Conservation (phyloP, 2,888 invertebrate genomes). For the Ennomos quercinarius region DNA sequence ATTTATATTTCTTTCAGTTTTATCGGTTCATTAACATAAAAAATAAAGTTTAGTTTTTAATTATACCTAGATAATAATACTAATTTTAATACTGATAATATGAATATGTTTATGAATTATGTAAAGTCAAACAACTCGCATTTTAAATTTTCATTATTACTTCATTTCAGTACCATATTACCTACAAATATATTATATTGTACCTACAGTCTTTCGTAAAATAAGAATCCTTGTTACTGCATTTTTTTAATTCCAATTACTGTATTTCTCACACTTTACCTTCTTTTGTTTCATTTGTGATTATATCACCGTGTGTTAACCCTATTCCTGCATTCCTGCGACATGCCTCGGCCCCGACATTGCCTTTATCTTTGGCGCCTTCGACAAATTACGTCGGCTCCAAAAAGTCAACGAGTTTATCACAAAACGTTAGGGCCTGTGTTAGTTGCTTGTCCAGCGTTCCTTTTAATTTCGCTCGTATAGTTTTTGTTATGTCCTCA, state of each 20-base stretch:
- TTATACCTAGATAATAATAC: too few relatives aligned
- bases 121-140: too few relatives aligned
- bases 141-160: too few relatives aligned
- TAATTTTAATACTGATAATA: too few relatives aligned
- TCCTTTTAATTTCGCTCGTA: constrained; percentile 80
- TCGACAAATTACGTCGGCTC: constrained; percentile 82
- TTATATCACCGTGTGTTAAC: constrained; percentile 23
- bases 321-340: constrained; percentile 59
- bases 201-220: too few relatives aligned
- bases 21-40: too few relatives aligned
- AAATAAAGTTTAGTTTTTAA: too few relatives aligned
- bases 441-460: constrained; percentile 77
- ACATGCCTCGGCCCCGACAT: constrained; percentile 61
- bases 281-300: constrained; percentile 14
- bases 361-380: constrained; percentile 83
- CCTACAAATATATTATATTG: too few relatives aligned
- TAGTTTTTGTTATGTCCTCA: constrained; percentile 76
- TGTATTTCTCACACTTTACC: neutral
- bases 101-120: too few relatives aligned
- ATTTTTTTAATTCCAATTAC: neutral
- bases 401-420: constrained; percentile 78
- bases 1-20: too few relatives aligned
- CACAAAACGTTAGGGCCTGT: constrained; percentile 70
- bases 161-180: too few relatives aligned
- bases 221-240: too few relatives aligned